Percentiles rank a stretch among this genome's conserved stretches.
Conservation (phyloP, 1,140 invertebrate genomes). For the Ceratosolen solmsi region DNA sequence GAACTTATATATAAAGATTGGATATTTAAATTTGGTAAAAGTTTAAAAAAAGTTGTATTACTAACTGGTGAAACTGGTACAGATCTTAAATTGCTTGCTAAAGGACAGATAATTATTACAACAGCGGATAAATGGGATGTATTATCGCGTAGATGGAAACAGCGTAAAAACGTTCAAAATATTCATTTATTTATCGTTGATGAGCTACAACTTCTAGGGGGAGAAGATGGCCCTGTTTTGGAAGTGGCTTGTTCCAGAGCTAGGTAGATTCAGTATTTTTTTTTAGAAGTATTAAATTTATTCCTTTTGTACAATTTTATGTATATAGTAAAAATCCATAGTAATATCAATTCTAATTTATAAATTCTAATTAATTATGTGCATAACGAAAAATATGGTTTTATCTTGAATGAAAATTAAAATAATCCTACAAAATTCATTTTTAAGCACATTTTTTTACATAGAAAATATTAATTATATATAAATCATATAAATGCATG, state of each 20-base stretch:
- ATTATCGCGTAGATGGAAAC: slow-evolving; percentile 97
- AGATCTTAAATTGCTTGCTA: slow-evolving; percentile 93
- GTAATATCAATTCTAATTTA: too few species aligned
- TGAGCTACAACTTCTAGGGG: slow-evolving; percentile 94
- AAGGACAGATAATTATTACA: slow-evolving; percentile 95
- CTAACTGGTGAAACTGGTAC: slow-evolving; percentile 99
- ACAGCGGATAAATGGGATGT: slow-evolving; percentile 99
- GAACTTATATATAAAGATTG: slow-evolving; percentile 94
- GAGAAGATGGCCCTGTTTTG: slow-evolving; percentile 92
- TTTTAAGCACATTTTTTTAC: too few species aligned
- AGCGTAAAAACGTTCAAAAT: slow-evolving; percentile 98
- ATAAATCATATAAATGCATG: too few species aligned
- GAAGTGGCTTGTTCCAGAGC: slow-evolving; percentile 98
- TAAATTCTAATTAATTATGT: too few species aligned
- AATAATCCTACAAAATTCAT: too few species aligned
- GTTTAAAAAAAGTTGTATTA: slow-evolving; percentile 90
- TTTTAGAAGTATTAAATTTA: too few species aligned
- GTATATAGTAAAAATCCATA: too few species aligned
- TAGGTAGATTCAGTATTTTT: slow-evolving; percentile 69
- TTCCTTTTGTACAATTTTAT: too few species aligned
- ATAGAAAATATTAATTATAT: too few species aligned
- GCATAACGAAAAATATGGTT: too few species aligned
- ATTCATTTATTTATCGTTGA: slow-evolving; percentile 98
- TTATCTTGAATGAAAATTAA: too few species aligned
- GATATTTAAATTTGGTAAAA: slow-evolving; percentile 88